Percentiles rank a stretch among this genome's conserved stretches.
Conservation (phyloP, 2,888 invertebrate genomes). For the Malthinus seriepunctatus region DNA sequence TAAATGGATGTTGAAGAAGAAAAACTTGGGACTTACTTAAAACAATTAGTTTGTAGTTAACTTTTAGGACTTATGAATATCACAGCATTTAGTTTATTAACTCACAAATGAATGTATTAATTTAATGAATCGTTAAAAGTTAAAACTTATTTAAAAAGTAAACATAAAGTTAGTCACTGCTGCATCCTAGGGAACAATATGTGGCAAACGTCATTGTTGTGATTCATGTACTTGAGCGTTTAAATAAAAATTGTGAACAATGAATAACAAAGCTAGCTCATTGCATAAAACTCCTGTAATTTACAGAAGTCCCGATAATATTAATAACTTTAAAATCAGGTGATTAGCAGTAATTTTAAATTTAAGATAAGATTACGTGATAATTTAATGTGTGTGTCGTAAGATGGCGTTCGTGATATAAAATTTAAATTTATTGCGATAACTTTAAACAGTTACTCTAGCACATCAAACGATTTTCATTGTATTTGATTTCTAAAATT, state of each 20-base stretch:
- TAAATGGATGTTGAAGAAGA: no score
- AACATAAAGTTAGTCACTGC: neutral
- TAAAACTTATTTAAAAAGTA: no score
- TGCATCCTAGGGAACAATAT: neutral
- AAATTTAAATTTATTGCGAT: neutral
- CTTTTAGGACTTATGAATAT: no score
- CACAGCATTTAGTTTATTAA: no score
- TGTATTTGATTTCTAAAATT: no score
- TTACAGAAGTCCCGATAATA: slow-evolving; percentile 58
- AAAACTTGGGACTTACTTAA: no score
- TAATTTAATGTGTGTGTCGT: neutral
- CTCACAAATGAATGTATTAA: no score
- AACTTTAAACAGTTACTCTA: no score
- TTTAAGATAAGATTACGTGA: no score
- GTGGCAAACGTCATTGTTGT: slow-evolving; percentile 29
- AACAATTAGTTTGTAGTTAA: no score
- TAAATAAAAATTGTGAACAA: neutral
- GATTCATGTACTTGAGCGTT: slow-evolving; percentile 9
- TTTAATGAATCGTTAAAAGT: no score
- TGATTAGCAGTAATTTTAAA: slow-evolving; percentile 43
- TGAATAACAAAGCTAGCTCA: neutral
- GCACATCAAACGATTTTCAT: no score
- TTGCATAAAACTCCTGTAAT: slow-evolving; percentile 50
- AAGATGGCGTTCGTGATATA: neutral
- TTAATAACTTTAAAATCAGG: slow-evolving; percentile 59